Percentiles rank a stretch among this genome's conserved stretches.
Evolutionary conservation across 2,888 invertebrate species (phyloP).

Genomic region (Sarcophaga caerulescens): DNA sequence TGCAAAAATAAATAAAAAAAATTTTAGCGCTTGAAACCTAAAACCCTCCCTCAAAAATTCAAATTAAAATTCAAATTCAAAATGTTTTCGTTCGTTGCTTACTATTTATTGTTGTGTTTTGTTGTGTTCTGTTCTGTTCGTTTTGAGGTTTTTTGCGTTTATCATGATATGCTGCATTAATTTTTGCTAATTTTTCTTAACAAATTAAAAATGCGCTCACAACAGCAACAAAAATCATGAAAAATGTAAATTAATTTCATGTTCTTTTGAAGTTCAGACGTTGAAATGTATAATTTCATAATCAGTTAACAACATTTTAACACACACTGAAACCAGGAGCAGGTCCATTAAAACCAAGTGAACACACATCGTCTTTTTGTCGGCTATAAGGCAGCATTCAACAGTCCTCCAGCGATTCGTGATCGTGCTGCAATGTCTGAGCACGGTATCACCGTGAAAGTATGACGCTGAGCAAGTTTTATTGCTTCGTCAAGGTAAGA

Average conservation of each 20-base stretch:
- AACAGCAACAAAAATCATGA: slow-evolving; percentile 39
- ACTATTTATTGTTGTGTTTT: neutral
- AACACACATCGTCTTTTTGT: too few species aligned
- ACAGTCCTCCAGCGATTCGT: too few species aligned
- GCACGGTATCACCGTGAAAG: too few species aligned
- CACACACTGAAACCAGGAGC: too few species aligned
- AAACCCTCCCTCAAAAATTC: slow-evolving; percentile 64
- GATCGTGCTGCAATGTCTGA: too few species aligned
- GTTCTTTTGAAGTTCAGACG: too few species aligned
- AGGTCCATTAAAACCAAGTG: too few species aligned
- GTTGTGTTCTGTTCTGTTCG: neutral
- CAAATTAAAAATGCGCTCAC: slow-evolving; percentile 54
- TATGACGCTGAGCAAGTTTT: too few species aligned
- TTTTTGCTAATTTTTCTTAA: slow-evolving; percentile 63
- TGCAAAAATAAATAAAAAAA: slow-evolving; percentile 54
- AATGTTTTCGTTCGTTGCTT: neutral
- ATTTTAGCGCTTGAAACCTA: slow-evolving; percentile 30
- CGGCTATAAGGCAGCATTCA: too few species aligned
- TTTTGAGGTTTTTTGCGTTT: slow-evolving; percentile 13
- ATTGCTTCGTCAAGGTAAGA: too few species aligned
- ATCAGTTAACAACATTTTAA: too few species aligned
- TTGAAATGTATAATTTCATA: too few species aligned
- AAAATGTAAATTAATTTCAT: slow-evolving; percentile 63
- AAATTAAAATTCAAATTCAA: neutral
- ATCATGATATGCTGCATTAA: slow-evolving; percentile 67